Evolutionary conservation across 2,113 vertebrate species (phyloP), one percentile per base, ranked within the genome.

Genomic region (Melospiza georgiana): DNA sequence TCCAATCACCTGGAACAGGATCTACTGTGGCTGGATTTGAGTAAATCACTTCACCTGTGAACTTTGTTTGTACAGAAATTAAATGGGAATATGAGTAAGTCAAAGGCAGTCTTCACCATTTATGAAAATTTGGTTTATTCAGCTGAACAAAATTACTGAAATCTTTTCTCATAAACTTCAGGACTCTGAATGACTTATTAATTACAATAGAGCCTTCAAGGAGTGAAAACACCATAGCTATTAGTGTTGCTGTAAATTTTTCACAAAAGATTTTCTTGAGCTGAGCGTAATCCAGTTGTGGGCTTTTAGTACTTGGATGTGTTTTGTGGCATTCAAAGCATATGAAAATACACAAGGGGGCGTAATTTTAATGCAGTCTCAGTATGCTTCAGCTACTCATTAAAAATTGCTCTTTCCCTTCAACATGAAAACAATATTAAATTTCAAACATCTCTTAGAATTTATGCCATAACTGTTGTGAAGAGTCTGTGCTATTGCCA

Each of bases 331-430:
- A 52, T 94, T 97, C 72, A 93, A 84, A 95, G 73, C 69, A 43
- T 21, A 41, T 20, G 49, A 92, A 95, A 94, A 95, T 93, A 94
- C 93, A 96, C 96, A 94, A 90, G 95, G 73, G 90, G 83, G 68
- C 85, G 93, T 89, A 84, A 18, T 91, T 96, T 86, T 96, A 96
- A 96, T 95, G 52, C 59, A 10, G 77, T 49, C 37, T 93, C 61
- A 54, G 27, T 74, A 23, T 71, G 61, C 44, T 84, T 78, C 92
- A 89, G 28, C 88, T 78, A 6, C 73, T 96, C 86, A 65, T 92
- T 94, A 77, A 89, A 86, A 81, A 84, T 16, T 2, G 5, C 24
- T 84, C 52, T 90, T 86, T 82, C 57, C 63, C 59, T 90, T 90
- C 90, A 78, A 86, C 71, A 71, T 44, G 41, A 87, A 82, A 79